Base-by-base conservation (phyloP, 2,888 invertebrate species). In the Stenichneumon culpator region DNA sequence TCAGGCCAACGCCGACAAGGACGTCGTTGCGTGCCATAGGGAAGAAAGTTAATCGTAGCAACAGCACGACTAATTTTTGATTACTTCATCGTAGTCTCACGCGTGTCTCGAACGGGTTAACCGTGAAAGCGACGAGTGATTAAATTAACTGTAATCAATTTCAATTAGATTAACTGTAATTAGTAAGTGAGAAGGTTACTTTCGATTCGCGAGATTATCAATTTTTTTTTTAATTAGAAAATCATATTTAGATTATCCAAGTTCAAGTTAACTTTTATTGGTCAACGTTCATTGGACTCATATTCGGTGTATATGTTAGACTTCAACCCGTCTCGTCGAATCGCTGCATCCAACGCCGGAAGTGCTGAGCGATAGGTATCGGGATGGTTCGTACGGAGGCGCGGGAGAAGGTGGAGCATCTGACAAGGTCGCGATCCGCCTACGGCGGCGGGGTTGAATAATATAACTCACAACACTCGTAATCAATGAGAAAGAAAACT, bases 31-130 rank as follows among this genome's bases (percentile, higher is more conserved):
- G 96, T 86, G 92, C 95, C 79, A 94, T 96, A 80, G 96, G 96
- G 50, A 95, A 95, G 91, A 95, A 95, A 90, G 95, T 95, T 84
- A 96, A 95, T 90, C 94, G 96, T 86, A 96, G 96, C 88, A 94
- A 94, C 91, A 96, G 96, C 90, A 95, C 95, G 73, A 95, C 95
- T 39, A 95, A 94, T 86, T 95, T 95, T 92, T 95, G 93, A 32
- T 63, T 86, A 16, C 79, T 84, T 77, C n/a, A n/a, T n/a, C 75
- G 44, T 81, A 80, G 84, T 87, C 54, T 28, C 50, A 25, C 44
- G 54, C 65, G 67, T 57, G 57, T 68, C 63, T 50, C 73, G 47
- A 63, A 22, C 22, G 60, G 28, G 36, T 19, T 77, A 72, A 65
- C 65, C 54, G 54, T 39, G 63, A 22, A 32, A 57, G 50, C 52